These are phyloP conservation scores for Echinops telfairi DNA, from an alignment of 2,113 vertebrate species.

Conservation along the genomic window DNA sequence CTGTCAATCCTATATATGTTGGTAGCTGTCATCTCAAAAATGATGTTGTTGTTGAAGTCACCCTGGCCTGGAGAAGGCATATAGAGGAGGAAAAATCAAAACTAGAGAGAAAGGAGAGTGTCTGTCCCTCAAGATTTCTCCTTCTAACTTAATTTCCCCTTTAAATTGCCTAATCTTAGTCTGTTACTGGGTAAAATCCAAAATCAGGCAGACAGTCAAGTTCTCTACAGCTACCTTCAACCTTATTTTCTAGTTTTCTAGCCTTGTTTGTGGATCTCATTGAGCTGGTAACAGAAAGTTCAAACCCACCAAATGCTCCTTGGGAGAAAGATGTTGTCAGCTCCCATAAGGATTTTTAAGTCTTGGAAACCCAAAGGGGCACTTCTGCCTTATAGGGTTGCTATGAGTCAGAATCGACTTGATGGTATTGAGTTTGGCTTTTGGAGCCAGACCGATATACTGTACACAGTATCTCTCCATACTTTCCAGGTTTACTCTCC, in stretches of 20 bases:
- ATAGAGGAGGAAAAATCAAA: slow-evolving; percentile 1
- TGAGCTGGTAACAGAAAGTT: too few species aligned
- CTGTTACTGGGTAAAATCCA: slow-evolving; percentile 2
- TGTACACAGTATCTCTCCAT: not conserved
- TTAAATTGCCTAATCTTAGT: slow-evolving; percentile 17
- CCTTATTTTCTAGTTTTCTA: not conserved
- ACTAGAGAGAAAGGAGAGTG: not conserved
- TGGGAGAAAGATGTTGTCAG: too few species aligned
- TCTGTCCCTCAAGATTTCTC: not conserved
- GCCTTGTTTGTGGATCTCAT: not conserved
- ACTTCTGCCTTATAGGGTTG: not conserved
- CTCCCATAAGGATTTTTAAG: too few species aligned
- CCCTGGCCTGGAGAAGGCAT: not conserved
- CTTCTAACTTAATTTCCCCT: not conserved
- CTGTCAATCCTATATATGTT: too few species aligned
- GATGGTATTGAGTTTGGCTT: too few species aligned
- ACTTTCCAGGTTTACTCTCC: not conserved
- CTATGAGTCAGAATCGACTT: too few species aligned
- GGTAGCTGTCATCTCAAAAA: not conserved
- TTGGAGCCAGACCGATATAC: not conserved
- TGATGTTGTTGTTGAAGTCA: not conserved
- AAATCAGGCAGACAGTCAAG: not conserved
- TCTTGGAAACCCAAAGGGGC: too few species aligned
- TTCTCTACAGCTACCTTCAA: not conserved
- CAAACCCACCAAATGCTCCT: too few species aligned